Conservation (phyloP, 1,140 invertebrate genomes). For the Ceratosolen fusciceps region DNA sequence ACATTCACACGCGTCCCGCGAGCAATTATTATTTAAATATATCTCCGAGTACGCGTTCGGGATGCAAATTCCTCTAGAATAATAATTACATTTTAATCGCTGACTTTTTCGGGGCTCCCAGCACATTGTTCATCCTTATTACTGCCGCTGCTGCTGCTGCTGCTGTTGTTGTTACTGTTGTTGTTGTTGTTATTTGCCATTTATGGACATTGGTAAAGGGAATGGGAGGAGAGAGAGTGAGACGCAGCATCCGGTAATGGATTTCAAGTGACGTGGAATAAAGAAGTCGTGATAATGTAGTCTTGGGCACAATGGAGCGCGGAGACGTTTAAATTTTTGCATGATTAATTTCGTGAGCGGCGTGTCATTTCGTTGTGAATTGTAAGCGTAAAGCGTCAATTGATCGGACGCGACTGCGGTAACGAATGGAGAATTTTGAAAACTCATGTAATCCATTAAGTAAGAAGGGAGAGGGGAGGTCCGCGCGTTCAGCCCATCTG, state of each 20-base stretch:
- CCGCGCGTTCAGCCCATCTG: neutral
- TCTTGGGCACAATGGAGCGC: neutral
- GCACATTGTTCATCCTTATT: too few species aligned
- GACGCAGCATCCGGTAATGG: too few species aligned
- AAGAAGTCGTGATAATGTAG: neutral
- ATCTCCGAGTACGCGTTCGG: too few species aligned
- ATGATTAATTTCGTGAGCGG: neutral
- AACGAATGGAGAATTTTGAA: neutral
- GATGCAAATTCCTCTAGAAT: too few species aligned
- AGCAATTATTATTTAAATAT: too few species aligned
- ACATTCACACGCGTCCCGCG: too few species aligned
- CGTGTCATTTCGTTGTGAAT: neutral
- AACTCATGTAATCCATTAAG: neutral
- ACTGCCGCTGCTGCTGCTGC: too few species aligned
- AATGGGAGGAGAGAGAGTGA: too few species aligned
- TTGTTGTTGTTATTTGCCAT: neutral
- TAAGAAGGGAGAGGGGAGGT: neutral
- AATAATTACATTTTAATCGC: too few species aligned
- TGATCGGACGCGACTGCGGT: neutral
- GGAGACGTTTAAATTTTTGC: neutral
- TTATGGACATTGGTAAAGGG: too few species aligned
- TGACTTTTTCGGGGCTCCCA: too few species aligned
- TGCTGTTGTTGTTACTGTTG: too few species aligned
- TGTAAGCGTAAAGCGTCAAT: neutral
- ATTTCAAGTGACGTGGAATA: neutral